Conservation (phyloP, 2,113 vertebrate species). For the Delphinapterus leucas region DNA sequence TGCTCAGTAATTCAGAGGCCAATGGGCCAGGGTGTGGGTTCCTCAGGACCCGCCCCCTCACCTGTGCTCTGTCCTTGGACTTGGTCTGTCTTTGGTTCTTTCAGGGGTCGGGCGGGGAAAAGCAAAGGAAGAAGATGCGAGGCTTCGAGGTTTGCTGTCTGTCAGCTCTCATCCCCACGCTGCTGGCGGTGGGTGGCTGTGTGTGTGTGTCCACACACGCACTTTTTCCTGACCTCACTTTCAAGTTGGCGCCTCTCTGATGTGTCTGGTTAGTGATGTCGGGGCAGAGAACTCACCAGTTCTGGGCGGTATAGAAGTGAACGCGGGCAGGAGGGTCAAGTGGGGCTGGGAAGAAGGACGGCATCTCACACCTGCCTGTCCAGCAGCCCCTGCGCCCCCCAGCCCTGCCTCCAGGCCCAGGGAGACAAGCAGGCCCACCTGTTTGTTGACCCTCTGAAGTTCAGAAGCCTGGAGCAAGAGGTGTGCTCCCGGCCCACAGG, state of each 20-base stretch:
- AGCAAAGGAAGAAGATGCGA: not conserved
- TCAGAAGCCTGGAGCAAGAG: not conserved
- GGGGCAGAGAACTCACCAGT: not conserved
- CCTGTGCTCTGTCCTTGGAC: not conserved
- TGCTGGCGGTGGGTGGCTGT: not conserved
- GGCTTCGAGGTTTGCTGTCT: not conserved
- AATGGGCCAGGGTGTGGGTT: not conserved
- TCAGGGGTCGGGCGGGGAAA: not conserved
- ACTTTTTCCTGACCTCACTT: not conserved
- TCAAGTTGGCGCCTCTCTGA: not conserved
- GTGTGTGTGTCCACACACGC: fast-evolving
- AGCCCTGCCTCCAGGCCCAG: not conserved
- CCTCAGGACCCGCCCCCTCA: not conserved
- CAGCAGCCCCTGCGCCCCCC: not conserved
- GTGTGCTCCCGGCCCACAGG: no score
- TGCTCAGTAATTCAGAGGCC: not conserved
- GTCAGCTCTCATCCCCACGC: not conserved
- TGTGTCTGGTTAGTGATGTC: not conserved
- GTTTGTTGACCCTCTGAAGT: not conserved
- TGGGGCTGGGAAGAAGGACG: not conserved
- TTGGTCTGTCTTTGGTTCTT: not conserved
- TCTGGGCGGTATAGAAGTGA: not conserved
- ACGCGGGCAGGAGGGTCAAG: not conserved
- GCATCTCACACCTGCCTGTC: fast-evolving
- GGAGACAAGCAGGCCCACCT: not conserved